These are phyloP conservation scores for Tyrophagus putrescentiae DNA, from an alignment of 1,140 invertebrate species.

Conservation along the genomic window DNA sequence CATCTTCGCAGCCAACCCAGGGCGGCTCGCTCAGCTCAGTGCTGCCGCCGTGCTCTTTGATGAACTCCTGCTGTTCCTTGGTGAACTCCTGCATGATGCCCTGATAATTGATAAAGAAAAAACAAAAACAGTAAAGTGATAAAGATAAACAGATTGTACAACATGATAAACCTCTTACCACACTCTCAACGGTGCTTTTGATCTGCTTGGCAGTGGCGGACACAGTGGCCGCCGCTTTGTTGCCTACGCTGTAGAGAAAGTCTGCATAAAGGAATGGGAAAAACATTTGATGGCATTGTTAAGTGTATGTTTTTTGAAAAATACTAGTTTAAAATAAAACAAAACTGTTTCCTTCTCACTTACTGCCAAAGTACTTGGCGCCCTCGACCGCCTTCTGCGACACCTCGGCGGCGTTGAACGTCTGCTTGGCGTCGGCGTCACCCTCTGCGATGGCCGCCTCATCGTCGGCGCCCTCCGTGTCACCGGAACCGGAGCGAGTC, in stretches of 20 bases:
- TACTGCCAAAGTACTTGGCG: constrained; percentile 66
- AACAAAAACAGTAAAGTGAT: neutral
- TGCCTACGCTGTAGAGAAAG: constrained; percentile 74
- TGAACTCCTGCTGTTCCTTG: constrained; percentile 87
- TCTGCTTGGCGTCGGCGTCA: neutral
- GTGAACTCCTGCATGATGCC: constrained; percentile 53
- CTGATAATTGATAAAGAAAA: neutral
- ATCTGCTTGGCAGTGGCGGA: constrained; percentile 69
- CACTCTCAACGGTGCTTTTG: constrained; percentile 88
- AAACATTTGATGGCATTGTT: neutral
- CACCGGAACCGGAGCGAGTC: neutral
- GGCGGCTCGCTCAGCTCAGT: constrained; percentile 64
- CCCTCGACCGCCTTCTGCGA: constrained; percentile 78
- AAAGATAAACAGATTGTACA: constrained; percentile 9
- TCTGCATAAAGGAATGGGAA: constrained; percentile 21
- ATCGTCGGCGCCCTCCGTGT: constrained; percentile 3
- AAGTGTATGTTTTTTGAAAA: neutral
- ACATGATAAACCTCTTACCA: constrained; percentile 51
- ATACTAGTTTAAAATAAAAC: neutral
- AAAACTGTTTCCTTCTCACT: constrained; percentile 25
- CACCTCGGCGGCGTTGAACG: constrained; percentile 38
- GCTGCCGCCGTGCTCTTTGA: constrained; percentile 58
- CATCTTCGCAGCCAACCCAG: constrained; percentile 77
- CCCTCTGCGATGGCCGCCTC: neutral
- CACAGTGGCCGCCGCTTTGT: constrained; percentile 64